Evolutionary conservation across 2,797 vertebrate genomes (phyloP).

Genomic region (Lacerta viridis): DNA sequence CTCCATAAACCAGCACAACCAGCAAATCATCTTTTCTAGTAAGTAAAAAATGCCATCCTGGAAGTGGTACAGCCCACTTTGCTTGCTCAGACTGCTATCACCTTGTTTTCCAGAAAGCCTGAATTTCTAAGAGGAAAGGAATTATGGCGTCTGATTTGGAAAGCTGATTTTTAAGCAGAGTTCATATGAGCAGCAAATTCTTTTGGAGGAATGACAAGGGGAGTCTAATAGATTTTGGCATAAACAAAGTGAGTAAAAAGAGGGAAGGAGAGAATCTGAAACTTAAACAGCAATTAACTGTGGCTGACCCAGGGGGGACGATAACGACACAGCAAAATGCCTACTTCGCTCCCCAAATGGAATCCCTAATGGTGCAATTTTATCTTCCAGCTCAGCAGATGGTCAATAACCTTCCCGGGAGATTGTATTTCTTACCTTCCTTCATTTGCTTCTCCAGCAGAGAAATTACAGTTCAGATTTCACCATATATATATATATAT

Average conservation of each 20-base stretch:
- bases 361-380: constrained; percentile 58
- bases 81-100: no score
- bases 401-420: constrained; percentile 43
- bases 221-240: constrained; percentile 12
- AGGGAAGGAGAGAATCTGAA: constrained; percentile 15
- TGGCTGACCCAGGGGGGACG: constrained; percentile 35
- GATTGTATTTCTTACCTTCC: constrained; percentile 49
- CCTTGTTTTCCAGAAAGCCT: no score
- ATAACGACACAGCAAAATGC: constrained; percentile 39
- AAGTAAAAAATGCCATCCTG: no score
- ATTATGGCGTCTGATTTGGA: neutral
- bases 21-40: no score
- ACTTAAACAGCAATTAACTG: constrained; percentile 37
- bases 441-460: constrained; percentile 52
- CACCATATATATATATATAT: constrained; percentile 21
- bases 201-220: neutral
- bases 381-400: constrained; percentile 64
- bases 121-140: neutral
- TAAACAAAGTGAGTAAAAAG: constrained; percentile 18
- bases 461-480: constrained; percentile 46
- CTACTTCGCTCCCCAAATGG: constrained; percentile 46
- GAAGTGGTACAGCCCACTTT: no score
- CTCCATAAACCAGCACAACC: no score
- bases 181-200: neutral
- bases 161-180: neutral